phyloP scores from a whole-genome alignment of 2,113 vertebrate genomes.

The Xenus cinereus region DNA sequence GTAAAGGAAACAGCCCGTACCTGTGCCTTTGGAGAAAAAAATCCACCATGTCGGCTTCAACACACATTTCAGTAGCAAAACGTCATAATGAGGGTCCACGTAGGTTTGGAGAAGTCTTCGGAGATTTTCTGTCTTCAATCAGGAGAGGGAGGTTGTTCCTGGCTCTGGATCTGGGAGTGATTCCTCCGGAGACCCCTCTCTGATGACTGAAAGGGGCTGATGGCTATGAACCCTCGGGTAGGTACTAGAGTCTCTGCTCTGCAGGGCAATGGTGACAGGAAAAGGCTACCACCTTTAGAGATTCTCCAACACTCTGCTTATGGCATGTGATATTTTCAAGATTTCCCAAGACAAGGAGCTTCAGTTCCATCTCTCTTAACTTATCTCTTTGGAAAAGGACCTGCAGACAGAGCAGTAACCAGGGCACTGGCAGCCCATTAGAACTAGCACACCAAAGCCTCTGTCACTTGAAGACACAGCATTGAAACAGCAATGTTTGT shows the following conservation, averaged over 20 bases:
- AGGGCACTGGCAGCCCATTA: neutral
- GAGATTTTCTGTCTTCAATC: neutral
- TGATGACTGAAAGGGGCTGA: neutral
- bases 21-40: neutral
- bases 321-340: rapidly evolving
- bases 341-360: neutral
- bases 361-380: neutral
- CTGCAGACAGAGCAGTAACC: neutral
- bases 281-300: neutral
- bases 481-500: neutral
- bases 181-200: neutral
- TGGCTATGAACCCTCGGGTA: neutral
- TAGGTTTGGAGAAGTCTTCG: neutral
- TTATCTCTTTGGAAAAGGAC: neutral
- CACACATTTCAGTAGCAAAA: neutral
- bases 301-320: neutral
- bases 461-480: neutral
- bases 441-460: neutral
- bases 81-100: neutral
- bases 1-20: neutral
- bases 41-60: neutral
- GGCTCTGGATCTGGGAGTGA: neutral
- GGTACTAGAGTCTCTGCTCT: neutral
- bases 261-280: neutral
- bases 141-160: neutral